Conservation (phyloP, 2,797 vertebrate genomes). For the Galago senegalensis region DNA sequence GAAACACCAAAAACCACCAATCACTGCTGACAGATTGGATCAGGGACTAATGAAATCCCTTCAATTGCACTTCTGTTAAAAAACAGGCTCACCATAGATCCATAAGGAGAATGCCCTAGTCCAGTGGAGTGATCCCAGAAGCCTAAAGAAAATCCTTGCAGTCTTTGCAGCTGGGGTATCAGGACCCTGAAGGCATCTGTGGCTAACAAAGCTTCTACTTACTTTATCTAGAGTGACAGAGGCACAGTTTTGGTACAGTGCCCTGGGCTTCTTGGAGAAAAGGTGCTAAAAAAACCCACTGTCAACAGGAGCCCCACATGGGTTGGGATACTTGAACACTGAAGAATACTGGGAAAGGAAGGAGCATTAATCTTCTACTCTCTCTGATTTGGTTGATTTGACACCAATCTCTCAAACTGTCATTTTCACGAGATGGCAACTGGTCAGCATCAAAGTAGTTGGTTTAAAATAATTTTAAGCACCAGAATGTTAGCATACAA, state of each 20-base stretch:
- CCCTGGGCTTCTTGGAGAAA: slow-evolving; percentile 1
- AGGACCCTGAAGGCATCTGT: background rate
- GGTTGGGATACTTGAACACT: background rate
- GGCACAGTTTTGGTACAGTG: slow-evolving; percentile 45
- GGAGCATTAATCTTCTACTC: slow-evolving; percentile 17
- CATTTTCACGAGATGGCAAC: slow-evolving; percentile 54
- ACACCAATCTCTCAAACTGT: slow-evolving; percentile 52
- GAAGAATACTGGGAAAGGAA: background rate
- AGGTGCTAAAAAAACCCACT: slow-evolving; percentile 52
- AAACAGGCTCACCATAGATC: background rate
- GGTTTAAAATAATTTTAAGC: slow-evolving; percentile 42
- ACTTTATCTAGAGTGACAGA: background rate
- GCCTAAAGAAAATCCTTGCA: background rate
- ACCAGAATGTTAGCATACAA: slow-evolving; percentile 35
- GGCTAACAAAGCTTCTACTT: slow-evolving; percentile 21
- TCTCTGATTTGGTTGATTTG: slow-evolving; percentile 53
- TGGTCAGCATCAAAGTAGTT: background rate
- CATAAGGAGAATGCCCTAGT: background rate
- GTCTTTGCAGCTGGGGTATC: background rate
- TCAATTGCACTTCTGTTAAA: background rate
- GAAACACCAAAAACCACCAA: background rate
- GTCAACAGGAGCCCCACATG: background rate
- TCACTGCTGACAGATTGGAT: background rate
- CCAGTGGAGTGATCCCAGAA: background rate
- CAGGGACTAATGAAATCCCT: background rate